Conservation (phyloP, 2,888 invertebrate species). For the Ophioninae sp. region DNA sequence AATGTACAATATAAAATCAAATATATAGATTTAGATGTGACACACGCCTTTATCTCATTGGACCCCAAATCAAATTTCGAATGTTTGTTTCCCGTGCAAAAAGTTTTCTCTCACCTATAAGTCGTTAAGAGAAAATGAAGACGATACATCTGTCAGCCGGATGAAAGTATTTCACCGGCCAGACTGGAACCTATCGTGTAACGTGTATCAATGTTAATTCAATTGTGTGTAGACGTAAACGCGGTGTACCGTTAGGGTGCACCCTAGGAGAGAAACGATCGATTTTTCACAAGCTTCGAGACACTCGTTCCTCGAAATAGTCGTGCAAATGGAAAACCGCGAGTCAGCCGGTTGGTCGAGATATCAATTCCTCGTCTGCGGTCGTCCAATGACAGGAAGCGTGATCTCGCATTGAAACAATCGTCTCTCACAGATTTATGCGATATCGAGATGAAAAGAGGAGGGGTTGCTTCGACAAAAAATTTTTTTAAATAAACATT, state of each 20-base stretch:
- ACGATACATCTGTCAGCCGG: background rate
- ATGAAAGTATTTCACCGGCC: background rate
- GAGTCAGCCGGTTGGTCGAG: background rate
- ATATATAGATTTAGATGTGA: too few species aligned
- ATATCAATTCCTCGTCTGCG: slow-evolving; percentile 51
- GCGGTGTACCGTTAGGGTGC: slow-evolving; percentile 9
- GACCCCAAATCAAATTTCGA: background rate
- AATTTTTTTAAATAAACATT: too few species aligned
- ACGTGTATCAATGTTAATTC: slow-evolving; percentile 37
- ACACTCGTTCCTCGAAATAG: slow-evolving; percentile 6
- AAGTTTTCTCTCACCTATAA: background rate
- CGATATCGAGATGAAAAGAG: slow-evolving; percentile 23
- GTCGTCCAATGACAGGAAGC: slow-evolving; percentile 39
- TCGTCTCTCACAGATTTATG: slow-evolving; percentile 45
- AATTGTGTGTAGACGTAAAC: slow-evolving; percentile 41
- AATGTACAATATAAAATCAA: too few species aligned
- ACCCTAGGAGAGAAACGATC: slow-evolving; percentile 42
- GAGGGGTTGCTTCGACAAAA: background rate
- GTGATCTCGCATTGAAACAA: slow-evolving; percentile 57
- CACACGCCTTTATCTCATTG: too few species aligned
- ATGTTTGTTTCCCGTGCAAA: background rate
- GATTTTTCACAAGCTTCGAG: slow-evolving; percentile 27
- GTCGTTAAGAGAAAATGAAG: background rate
- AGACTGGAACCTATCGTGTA: slow-evolving; percentile 2
- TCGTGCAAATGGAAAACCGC: slow-evolving; percentile 43